Evolutionary conservation across 1,140 invertebrate species (phyloP).

Genomic region (Arion vulgaris): DNA sequence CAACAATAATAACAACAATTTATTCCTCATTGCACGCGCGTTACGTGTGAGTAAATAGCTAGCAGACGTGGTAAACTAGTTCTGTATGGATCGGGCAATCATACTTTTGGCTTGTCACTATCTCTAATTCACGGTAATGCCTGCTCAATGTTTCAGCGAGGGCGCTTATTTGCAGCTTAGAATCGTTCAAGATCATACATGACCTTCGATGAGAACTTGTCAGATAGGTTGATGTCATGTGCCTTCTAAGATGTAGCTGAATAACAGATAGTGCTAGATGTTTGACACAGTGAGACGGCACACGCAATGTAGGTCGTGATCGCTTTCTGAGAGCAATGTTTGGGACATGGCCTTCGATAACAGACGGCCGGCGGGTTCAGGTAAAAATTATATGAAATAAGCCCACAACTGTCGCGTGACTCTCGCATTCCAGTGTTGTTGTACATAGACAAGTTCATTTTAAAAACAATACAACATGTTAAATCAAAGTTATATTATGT

Average conservation of each 20-base stretch:
- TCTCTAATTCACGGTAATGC: background rate
- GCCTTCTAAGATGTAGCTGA: background rate
- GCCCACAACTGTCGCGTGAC: too few species aligned
- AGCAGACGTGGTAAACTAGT: background rate
- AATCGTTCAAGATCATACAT: background rate
- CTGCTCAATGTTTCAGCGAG: background rate
- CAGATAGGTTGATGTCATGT: background rate
- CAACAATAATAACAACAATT: constrained; percentile 2
- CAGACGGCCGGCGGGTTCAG: too few species aligned
- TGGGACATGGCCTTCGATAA: too few species aligned
- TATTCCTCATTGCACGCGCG: background rate
- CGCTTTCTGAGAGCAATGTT: too few species aligned
- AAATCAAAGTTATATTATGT: too few species aligned
- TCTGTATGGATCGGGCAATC: background rate
- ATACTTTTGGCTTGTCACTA: background rate
- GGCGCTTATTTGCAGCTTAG: background rate
- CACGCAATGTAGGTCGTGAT: too few species aligned
- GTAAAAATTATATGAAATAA: too few species aligned
- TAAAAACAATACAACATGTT: too few species aligned
- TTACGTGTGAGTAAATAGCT: background rate
- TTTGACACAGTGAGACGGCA: too few species aligned
- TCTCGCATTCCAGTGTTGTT: too few species aligned
- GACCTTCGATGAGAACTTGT: background rate
- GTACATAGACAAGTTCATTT: too few species aligned
- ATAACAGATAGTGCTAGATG: too few species aligned